Conservation (phyloP, 2,888 invertebrate genomes). For the Eudemis profundana region DNA sequence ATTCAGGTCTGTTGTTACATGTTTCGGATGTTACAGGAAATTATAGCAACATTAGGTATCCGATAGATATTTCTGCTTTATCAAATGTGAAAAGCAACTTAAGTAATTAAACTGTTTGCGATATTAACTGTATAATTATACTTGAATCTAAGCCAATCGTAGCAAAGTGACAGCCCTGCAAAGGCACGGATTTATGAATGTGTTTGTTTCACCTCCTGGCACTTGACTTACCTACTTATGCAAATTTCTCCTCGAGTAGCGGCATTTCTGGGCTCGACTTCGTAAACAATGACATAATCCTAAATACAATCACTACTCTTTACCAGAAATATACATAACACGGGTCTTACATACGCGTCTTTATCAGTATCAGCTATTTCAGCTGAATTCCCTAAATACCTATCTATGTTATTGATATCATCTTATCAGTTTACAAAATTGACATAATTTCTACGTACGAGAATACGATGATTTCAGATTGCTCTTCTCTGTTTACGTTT, state of each 20-base stretch:
- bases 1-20: slow-evolving; percentile 11
- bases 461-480: background rate
- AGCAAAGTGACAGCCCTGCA: background rate
- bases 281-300: slow-evolving; percentile 28
- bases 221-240: background rate
- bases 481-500: no score
- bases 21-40: slow-evolving; percentile 8
- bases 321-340: slow-evolving; percentile 19
- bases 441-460: no score
- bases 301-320: slow-evolving; percentile 3
- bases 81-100: slow-evolving; percentile 9
- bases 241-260: slow-evolving; percentile 16
- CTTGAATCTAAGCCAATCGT: background rate
- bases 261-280: slow-evolving; percentile 9
- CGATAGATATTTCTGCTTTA: background rate
- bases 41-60: background rate
- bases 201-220: slow-evolving; percentile 18
- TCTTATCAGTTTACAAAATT: background rate
- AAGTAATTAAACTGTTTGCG: background rate
- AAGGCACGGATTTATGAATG: slow-evolving; percentile 1
- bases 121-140: background rate
- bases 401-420: background rate
- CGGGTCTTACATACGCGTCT: background rate
- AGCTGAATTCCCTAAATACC: slow-evolving; percentile 1
- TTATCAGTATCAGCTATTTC: background rate